Conservation (phyloP, 2,797 vertebrate genomes). For the Scolopax bukidnonensis region DNA sequence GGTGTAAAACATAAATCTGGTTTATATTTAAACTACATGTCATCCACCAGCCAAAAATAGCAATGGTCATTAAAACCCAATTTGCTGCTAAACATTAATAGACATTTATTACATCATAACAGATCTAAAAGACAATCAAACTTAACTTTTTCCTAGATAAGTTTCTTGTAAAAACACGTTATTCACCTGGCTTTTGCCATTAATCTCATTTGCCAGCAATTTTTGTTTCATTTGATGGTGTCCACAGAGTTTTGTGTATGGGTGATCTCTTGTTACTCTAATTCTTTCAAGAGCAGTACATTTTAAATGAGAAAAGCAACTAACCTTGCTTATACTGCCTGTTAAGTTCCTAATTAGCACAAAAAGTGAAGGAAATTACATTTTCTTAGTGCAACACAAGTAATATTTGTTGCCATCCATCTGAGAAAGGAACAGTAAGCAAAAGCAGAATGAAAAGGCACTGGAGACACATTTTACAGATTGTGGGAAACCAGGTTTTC, state of each 20-base stretch:
- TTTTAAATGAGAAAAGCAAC: background rate
- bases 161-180: slow-evolving; percentile 46
- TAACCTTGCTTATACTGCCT: background rate
- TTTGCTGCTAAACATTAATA: slow-evolving; percentile 74
- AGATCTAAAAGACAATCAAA: slow-evolving; percentile 69
- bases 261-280: background rate
- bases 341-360: background rate
- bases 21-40: slow-evolving; percentile 63
- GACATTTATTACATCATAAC: slow-evolving; percentile 66
- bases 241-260: background rate
- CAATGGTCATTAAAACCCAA: slow-evolving; percentile 70
- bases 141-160: slow-evolving; percentile 54
- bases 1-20: slow-evolving; percentile 68
- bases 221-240: background rate
- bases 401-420: background rate
- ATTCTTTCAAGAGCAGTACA: background rate
- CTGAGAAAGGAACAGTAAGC: background rate
- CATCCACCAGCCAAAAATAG: slow-evolving; percentile 68
- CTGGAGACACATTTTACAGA: background rate
- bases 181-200: background rate
- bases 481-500: background rate
- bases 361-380: background rate
- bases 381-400: background rate
- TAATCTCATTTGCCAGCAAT: background rate
- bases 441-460: background rate